Conservation (phyloP, 1,140 invertebrate genomes). For the Orchesella cincta region DNA sequence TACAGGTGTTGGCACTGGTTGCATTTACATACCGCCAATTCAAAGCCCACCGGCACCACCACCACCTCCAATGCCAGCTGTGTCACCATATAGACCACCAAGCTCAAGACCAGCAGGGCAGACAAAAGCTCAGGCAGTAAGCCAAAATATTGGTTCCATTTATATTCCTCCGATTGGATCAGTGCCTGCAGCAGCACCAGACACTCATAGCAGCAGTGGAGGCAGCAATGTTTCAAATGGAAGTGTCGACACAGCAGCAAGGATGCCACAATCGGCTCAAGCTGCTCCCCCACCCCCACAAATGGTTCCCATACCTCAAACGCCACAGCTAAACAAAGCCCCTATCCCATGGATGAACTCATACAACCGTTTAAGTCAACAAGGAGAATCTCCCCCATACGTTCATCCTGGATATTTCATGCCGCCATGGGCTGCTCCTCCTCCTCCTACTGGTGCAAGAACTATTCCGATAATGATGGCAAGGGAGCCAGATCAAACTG, state of each 20-base stretch:
- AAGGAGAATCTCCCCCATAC: conserved; percentile 42
- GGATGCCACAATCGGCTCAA: conserved; percentile 19
- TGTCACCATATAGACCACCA: conserved; percentile 15
- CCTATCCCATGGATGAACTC: conserved; percentile 64
- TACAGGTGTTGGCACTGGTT: conserved; percentile 1
- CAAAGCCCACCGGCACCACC: conserved; percentile 33
- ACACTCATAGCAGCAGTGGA: conserved; percentile 33
- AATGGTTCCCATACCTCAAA: conserved; percentile 41
- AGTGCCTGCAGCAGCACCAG: conserved; percentile 27
- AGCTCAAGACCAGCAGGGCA: conserved; percentile 35
- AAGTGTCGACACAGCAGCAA: background rate
- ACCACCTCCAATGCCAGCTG: conserved; percentile 1
- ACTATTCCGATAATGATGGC: conserved; percentile 51
- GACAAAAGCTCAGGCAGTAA: conserved; percentile 49
- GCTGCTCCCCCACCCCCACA: background rate
- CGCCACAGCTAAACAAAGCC: conserved; percentile 59
- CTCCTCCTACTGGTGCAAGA: conserved; percentile 16
- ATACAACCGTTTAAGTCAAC: conserved; percentile 57
- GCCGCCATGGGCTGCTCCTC: conserved; percentile 43
- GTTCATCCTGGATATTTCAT: conserved; percentile 20
- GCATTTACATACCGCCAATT: conserved; percentile 32
- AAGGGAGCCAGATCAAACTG: conserved; percentile 44
- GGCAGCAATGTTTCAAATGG: background rate
- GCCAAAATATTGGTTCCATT: conserved; percentile 53
- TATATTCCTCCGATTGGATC: conserved; percentile 53